phyloP scores from a whole-genome alignment of 2,113 vertebrate genomes.

The Anser brachyrhynchus region DNA sequence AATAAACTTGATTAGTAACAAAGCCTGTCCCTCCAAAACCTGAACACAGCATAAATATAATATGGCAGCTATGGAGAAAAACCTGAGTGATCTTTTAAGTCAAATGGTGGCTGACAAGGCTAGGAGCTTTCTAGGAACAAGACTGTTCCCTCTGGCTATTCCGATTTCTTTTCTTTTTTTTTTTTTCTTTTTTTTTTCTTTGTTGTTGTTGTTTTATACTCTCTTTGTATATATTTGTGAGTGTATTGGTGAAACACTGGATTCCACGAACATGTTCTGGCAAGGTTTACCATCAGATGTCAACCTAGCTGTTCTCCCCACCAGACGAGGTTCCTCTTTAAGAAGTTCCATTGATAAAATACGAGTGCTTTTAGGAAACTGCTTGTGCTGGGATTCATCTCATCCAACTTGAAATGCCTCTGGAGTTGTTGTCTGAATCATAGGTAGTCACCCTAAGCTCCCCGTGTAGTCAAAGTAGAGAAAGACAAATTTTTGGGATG shows the following conservation, averaged over 20 bases:
- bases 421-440: rapidly evolving
- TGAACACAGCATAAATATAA: background rate
- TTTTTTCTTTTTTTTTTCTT: too few species aligned
- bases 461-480: background rate
- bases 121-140: background rate
- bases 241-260: background rate
- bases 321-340: background rate
- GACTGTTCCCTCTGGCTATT: background rate
- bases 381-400: background rate
- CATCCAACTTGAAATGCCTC: background rate
- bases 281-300: background rate
- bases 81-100: background rate
- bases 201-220: background rate
- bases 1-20: background rate
- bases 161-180: background rate
- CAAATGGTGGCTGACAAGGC: background rate
- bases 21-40: background rate
- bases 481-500: rapidly evolving
- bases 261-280: background rate
- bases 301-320: background rate
- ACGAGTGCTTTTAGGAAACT: background rate
- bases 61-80: rapidly evolving
- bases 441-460: background rate
- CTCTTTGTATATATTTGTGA: background rate
- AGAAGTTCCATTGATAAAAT: too few species aligned